Percentiles rank a stretch among this genome's conserved stretches.
Evolutionary conservation across 2,888 invertebrate species (phyloP).

Genomic region (Diarsia mendica): DNA sequence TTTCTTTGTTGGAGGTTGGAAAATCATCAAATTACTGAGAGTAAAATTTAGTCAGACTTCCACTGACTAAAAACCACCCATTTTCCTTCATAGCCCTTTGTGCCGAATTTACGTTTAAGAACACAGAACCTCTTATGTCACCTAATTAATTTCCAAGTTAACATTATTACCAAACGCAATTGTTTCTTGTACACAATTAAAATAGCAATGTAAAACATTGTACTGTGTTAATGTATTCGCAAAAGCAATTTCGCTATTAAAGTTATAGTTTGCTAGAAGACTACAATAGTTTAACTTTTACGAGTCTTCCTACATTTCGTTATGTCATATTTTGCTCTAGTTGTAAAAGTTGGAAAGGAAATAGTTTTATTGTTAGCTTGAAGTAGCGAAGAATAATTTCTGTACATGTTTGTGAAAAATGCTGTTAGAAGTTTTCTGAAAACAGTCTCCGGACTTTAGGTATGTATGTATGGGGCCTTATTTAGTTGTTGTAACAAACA

Average conservation of each 20-base stretch:
- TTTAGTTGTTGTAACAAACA: too few species aligned
- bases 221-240: slow-evolving; percentile 27
- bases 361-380: slow-evolving; percentile 9
- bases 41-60: too few species aligned
- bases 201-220: slow-evolving; percentile 12
- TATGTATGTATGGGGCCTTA: neutral
- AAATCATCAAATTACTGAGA: too few species aligned
- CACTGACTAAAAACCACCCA: too few species aligned
- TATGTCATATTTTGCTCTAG: slow-evolving; percentile 12
- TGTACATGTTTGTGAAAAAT: slow-evolving; percentile 2
- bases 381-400: neutral
- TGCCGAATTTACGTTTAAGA: neutral
- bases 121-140: neutral
- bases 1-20: too few species aligned
- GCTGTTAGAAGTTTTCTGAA: neutral
- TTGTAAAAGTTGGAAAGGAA: slow-evolving; percentile 6
- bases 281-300: slow-evolving; percentile 22
- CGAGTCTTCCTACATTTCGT: slow-evolving; percentile 19
- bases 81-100: too few species aligned
- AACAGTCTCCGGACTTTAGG: too few species aligned
- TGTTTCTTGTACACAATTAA: slow-evolving; percentile 6
- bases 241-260: slow-evolving; percentile 31
- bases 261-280: slow-evolving; percentile 28
- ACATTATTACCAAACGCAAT: neutral
- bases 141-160: neutral